Percentiles rank a stretch among this genome's conserved stretches.
Evolutionary conservation across 2,113 vertebrate genomes (phyloP).

Genomic region (Mohoua ochrocephala): DNA sequence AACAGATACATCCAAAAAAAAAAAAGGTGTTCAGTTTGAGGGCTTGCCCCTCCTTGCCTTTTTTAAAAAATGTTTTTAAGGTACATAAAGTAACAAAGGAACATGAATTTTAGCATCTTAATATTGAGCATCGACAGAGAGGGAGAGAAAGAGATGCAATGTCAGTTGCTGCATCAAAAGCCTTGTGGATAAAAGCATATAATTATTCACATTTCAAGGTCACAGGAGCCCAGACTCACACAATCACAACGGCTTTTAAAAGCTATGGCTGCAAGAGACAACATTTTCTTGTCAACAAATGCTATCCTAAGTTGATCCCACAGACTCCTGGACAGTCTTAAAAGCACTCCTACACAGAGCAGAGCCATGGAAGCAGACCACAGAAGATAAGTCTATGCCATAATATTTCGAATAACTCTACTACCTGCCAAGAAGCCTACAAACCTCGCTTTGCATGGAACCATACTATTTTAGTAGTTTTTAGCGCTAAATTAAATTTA

Average conservation of each 20-base stretch:
- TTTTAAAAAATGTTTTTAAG: neutral
- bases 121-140: neutral
- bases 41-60: neutral
- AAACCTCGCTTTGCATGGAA: neutral
- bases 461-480: neutral
- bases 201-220: conserved; percentile 4
- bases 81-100: neutral
- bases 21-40: neutral
- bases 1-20: neutral
- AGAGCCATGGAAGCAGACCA: neutral
- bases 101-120: conserved; percentile 19
- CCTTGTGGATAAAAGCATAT: neutral
- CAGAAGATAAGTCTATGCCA: neutral
- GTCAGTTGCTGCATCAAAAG: neutral
- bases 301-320: neutral
- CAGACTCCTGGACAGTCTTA: neutral
- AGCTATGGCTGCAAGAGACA: neutral
- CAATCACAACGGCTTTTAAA: neutral
- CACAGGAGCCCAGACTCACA: neutral
- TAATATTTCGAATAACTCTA: neutral
- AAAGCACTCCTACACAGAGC: neutral
- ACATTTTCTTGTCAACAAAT: neutral
- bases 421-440: neutral
- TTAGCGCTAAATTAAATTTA: neutral
- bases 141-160: neutral